These are phyloP conservation scores for Coilia nasus DNA, from an alignment of 2,797 vertebrate species.

Conservation along the genomic window DNA sequence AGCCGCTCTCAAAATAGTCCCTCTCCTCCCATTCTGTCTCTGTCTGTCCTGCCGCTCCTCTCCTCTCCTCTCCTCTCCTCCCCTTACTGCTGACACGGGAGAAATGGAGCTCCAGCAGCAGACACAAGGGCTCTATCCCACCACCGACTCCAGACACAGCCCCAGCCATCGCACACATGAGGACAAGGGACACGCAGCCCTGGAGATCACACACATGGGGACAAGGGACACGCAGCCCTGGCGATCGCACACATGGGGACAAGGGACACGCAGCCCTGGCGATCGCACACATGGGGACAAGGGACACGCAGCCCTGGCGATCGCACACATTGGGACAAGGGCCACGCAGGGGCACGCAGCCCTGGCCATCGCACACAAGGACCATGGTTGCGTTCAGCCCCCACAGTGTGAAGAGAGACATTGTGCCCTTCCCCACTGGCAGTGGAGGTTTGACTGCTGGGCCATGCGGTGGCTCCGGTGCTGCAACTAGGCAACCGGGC, in stretches of 20 bases:
- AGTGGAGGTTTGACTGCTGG: not conserved
- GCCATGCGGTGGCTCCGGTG: not conserved
- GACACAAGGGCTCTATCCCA: not conserved
- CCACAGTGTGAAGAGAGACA: not conserved
- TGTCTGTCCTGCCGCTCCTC: not conserved
- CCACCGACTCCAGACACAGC: not conserved
- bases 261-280: no score
- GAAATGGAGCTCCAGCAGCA: not conserved
- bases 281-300: no score
- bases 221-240: no score
- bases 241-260: no score
- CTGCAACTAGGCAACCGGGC: not conserved
- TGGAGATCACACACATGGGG: no score
- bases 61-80: not conserved
- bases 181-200: no score
- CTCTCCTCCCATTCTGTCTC: constrained; percentile 42
- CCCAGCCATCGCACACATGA: not conserved
- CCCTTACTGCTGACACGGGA: not conserved
- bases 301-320: not conserved
- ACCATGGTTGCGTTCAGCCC: not conserved
- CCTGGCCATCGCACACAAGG: no score
- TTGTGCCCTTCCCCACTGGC: not conserved
- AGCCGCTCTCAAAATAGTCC: constrained; percentile 71
- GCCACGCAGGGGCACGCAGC: no score
- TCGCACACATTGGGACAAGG: no score